Conservation (phyloP, 2,113 vertebrate species). For the Calidris pygmaea region DNA sequence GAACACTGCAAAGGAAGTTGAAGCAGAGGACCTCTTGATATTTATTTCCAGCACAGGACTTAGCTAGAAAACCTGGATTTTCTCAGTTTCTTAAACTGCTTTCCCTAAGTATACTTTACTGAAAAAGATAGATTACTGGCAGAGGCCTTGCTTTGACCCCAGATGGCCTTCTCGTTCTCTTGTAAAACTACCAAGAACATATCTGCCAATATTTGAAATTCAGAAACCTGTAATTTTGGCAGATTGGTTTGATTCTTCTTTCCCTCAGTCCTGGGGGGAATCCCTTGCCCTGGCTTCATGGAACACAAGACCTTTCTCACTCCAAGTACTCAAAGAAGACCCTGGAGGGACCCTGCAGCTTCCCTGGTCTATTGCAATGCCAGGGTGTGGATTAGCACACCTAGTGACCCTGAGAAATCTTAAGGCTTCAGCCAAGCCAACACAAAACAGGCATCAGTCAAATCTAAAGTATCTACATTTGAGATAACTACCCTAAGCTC, state of each 20-base stretch:
- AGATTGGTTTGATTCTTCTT: not conserved
- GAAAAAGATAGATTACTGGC: not conserved
- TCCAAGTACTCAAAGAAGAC: not conserved
- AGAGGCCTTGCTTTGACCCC: not conserved
- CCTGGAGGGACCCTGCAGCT: not conserved
- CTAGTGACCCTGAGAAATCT: not conserved
- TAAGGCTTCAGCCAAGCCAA: not conserved
- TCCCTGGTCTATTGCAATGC: not conserved
- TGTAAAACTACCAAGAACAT: not conserved
- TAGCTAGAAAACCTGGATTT: not conserved
- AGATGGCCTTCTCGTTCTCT: not conserved
- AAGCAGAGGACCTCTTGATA: not conserved
- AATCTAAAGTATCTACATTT: not conserved
- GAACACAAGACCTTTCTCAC: not conserved
- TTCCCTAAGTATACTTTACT: not conserved
- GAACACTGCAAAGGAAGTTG: rapidly evolving
- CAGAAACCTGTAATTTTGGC: not conserved
- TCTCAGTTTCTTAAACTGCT: not conserved
- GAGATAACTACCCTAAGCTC: not conserved
- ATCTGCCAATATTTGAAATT: not conserved
- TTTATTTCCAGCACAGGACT: not conserved
- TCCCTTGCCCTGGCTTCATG: not conserved
- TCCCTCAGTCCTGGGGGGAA: not conserved
- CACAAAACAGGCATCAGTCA: not conserved
- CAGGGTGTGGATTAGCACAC: not conserved